phyloP scores from a whole-genome alignment of 2,888 invertebrate species.

The Xiphydria camelus region DNA sequence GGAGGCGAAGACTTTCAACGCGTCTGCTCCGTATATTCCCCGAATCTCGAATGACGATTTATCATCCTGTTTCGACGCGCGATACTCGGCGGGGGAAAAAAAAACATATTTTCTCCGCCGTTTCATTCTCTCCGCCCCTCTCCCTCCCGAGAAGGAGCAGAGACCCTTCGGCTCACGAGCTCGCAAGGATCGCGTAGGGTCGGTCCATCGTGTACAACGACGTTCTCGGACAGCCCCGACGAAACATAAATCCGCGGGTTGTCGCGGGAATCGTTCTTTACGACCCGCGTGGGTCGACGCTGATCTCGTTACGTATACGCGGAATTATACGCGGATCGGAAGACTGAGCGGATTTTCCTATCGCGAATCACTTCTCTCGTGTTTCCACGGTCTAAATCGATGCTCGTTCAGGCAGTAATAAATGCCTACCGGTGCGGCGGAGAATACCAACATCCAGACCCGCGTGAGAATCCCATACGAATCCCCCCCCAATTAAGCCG shows the following conservation, averaged over 20 bases:
- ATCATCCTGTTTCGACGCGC: constrained; percentile 41
- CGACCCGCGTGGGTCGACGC: neutral
- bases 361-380: constrained; percentile 25
- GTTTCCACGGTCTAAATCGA: too few species aligned
- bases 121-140: constrained; percentile 16
- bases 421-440: too few species aligned
- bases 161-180: constrained; percentile 14
- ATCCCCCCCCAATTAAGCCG: too few species aligned
- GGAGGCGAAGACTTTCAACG: too few species aligned
- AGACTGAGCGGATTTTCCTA: constrained; percentile 31
- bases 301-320: neutral
- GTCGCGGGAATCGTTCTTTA: neutral
- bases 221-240: constrained; percentile 39
- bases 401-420: too few species aligned
- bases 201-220: constrained; percentile 39
- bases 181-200: constrained; percentile 41
- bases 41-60: constrained; percentile 36
- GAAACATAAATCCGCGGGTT: constrained; percentile 32
- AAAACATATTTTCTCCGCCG: constrained; percentile 13
- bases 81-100: constrained; percentile 26
- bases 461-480: too few species aligned
- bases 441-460: too few species aligned
- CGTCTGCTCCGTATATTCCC: neutral
- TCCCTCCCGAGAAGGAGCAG: constrained; percentile 16
- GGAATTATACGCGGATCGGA: neutral